Evolutionary conservation across 2,888 invertebrate species (phyloP), one percentile per base, ranked within the genome.

Genomic region (Drosophila hawaiiensis): DNA sequence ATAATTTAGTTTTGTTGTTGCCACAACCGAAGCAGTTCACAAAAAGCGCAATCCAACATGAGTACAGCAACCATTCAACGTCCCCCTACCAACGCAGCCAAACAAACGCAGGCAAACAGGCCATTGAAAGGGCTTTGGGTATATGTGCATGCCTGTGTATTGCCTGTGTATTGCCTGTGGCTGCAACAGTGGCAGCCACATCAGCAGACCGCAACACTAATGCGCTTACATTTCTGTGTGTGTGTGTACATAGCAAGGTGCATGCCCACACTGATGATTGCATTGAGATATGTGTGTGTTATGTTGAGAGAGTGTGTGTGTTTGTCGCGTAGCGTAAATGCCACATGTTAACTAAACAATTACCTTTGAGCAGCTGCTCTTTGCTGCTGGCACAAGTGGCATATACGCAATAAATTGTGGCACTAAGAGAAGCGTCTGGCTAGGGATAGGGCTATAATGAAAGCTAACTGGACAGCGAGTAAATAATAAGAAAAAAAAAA

Each of bases 311-410:
- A 7, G 25, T 49, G 28, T 58, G 54, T 29, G 29, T 73, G 74
- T 73, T 70, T 79, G 78, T 78, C 78, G 76, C 67, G 70, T 37
- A 68, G 62, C 55, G 74, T 73, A 83, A 84, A 82, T 85, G 81
- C 91, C 91, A 90, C 91, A 91, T 90, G 91, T 88, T 90, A 84
- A 82, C 88, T 84, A 80, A 89, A 90, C 90, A 91, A 91, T 90
- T 90, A 91, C 83, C 77, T 81, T 60, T 47, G 72, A 68, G 75
- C 74, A 68, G 62, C 68, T 78, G 71, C 68, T 53, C 56, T 63
- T 68, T 16, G 19, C 68, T 43, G 52, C 69, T 69, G 73, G 76
- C 67, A 37, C 56, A 76, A 58, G 19, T 53, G 70, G 77, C 77
- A 84, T 71, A 85, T 86, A 78, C 75, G 84, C 75, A 72, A 79